Base-by-base conservation (phyloP, 1,140 invertebrate species). In the Danaus plexippus region DNA sequence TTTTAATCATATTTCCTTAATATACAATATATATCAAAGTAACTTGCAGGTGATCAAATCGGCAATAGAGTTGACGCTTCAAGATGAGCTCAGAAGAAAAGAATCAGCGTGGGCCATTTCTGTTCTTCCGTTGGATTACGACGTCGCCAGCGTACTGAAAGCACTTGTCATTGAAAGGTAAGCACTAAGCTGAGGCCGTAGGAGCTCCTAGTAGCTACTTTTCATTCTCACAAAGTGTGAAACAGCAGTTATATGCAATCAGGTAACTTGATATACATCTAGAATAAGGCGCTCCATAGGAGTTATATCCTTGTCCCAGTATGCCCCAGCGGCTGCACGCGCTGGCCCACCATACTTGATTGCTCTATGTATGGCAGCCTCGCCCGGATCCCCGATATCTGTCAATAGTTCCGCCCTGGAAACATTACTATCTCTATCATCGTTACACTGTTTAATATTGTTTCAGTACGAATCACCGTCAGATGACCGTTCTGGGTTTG, bases 111-210 rank as follows among this genome's bases (percentile, higher is more conserved):
- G 72, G 73, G 70, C 73, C 9, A 73, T 77, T 9, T 68, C 61
- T 0, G 69, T 75, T 4, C 12, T 77, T 11, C 70, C 71, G 8
- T 71, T 75, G 0, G 77, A 77, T 22, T 69, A 78, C 0, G 66
- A 78, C 40, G 67, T 80, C 4, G 64, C 63, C 9, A 67, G 58
- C 11, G 54, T 85, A 5, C 70, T 85, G 7, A 80, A 81, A 59
- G 67, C 76, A 1, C 65, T 85, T 9, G 79, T 71, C 11, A 72
- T 72, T 46, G 77, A 82, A 45, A 80, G 79, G 81, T 82, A 66
- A 50, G 40, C 22, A 32, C 7, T 32, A 32, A 32, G 22, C 22
- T 32, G 0, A 8, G 4, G 7, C 5, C 22, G 7, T 32, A 32
- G 22, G 22, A 32, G 22, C 7, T 32, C 22, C 2, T 32, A 32